Evolutionary conservation across 2,797 vertebrate genomes (phyloP).

Genomic region (Morelia viridis): DNA sequence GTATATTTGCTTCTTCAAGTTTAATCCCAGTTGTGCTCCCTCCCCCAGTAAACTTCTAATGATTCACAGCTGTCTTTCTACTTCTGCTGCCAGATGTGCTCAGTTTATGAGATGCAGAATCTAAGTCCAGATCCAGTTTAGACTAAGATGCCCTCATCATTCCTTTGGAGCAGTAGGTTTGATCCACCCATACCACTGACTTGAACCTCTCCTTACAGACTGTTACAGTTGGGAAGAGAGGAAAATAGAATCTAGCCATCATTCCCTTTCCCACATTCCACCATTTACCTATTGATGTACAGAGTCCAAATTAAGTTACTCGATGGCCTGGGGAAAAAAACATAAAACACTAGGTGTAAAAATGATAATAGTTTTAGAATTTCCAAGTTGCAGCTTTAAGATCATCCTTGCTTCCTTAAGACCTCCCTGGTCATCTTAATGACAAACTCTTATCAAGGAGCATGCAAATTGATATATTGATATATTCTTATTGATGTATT

Average conservation of each 20-base stretch:
- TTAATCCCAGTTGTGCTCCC: slow-evolving; percentile 46
- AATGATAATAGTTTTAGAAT: background rate
- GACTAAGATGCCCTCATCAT: slow-evolving; percentile 46
- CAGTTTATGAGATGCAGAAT: slow-evolving; percentile 50
- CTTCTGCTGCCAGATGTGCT: slow-evolving; percentile 44
- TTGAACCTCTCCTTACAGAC: background rate
- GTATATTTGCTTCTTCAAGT: slow-evolving; percentile 39
- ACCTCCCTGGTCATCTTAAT: background rate
- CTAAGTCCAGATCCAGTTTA: slow-evolving; percentile 63
- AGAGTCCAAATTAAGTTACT: background rate
- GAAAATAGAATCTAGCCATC: background rate
- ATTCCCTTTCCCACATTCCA: background rate
- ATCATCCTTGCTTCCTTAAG: background rate
- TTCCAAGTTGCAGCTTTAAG: background rate
- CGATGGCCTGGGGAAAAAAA: background rate
- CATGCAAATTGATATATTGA: background rate
- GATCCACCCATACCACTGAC: slow-evolving; percentile 41
- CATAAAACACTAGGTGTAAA: background rate
- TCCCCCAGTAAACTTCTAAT: slow-evolving; percentile 27
- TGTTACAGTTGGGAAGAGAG: background rate
- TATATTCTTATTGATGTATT: background rate
- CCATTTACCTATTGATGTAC: slow-evolving; percentile 20
- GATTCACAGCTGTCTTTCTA: slow-evolving; percentile 51
- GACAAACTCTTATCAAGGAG: background rate
- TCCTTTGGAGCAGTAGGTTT: slow-evolving; percentile 50